Base-by-base conservation (phyloP, 2,113 vertebrate genomes). In the Leptobrachium ailaonicum region DNA sequence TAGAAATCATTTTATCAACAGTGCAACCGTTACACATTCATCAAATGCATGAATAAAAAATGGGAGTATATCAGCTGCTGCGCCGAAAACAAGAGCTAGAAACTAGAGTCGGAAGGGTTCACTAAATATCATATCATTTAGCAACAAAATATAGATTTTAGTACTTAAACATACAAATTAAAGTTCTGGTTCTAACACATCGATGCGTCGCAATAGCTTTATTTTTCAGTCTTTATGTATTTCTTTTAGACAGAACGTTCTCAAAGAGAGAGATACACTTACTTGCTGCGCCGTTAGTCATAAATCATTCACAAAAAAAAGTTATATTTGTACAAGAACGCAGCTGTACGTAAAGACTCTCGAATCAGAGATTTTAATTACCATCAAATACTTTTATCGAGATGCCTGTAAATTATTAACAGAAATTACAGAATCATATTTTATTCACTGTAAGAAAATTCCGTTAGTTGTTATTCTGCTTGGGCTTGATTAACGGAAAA, bases 1-100 rank as follows among this genome's bases (percentile, higher is more conserved):
- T 66, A 79, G 77, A 72, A 66, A 79, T 73, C 77, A 73, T 58
- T 66, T 72, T 73, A 79, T 79, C 47, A 79, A 79, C 77, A 66
- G 58, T 45, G 10, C 56, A 40, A 66, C 62, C 41, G 20, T 73
- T 66, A 67, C 44, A 54, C 77, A 73, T 73, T 73, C 77, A 79
- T 79, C 77, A 79, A 54, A 73, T 50, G 58, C 62, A 42, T 63
- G 64, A 14, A 79, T 66, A 73, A 73, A 72, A 78, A 71, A 78
- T 78, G 43, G 56, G 47, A 60, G 68, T 41, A 6, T 44, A 32
- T 54, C 69, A 42, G 14, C 47, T 10, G 47, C 13, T 72, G 20
- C 2, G 45, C 77, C 56, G 45, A 79, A 64, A 77, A 54, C 66
- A 53, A 44, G 67, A 9, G 1, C 47, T 3, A 58, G 56, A 60